These are phyloP conservation scores for Ophioninae sp. DNA, from an alignment of 2,888 invertebrate genomes.

Conservation along the genomic window DNA sequence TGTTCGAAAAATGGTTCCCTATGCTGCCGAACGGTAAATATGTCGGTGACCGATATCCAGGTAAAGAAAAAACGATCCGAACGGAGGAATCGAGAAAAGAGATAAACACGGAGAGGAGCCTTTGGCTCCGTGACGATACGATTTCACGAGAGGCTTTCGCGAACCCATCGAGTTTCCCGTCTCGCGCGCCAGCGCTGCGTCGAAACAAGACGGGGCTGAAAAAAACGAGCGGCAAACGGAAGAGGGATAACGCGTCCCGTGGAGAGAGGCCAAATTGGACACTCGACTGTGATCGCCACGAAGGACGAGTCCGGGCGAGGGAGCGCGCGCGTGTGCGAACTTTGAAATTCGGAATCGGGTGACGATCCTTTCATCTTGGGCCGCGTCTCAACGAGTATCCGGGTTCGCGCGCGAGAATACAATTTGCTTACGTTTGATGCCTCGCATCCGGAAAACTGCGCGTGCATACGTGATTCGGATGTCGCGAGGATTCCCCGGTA, in stretches of 20 bases:
- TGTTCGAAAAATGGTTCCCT: slow-evolving; percentile 38
- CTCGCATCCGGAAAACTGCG: not conserved
- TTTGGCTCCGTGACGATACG: slow-evolving; percentile 35
- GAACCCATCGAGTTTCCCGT: slow-evolving; percentile 19
- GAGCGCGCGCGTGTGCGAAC: not conserved
- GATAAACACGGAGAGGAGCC: not conserved
- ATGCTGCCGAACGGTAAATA: slow-evolving; percentile 47
- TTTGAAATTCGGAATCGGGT: slow-evolving; percentile 1
- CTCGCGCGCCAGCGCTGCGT: not conserved
- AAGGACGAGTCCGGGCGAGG: slow-evolving; percentile 28
- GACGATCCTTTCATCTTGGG: slow-evolving; percentile 44
- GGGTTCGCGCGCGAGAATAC: slow-evolving; percentile 44
- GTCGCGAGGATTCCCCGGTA: slow-evolving; percentile 13
- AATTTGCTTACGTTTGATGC: slow-evolving; percentile 46
- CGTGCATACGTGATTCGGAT: not conserved
- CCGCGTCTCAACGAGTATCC: slow-evolving; percentile 41
- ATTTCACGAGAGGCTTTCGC: slow-evolving; percentile 27
- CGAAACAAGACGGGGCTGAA: not conserved
- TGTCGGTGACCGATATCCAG: slow-evolving; percentile 15
- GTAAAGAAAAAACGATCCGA: slow-evolving; percentile 13
- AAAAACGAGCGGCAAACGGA: slow-evolving; percentile 8
- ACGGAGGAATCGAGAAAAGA: slow-evolving; percentile 11
- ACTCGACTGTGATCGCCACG: slow-evolving; percentile 16
- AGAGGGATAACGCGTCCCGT: slow-evolving; percentile 4
- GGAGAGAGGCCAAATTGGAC: slow-evolving; percentile 20